Conservation (phyloP, 2,113 vertebrate species). For the Dicerorhinus sumatrensis region DNA sequence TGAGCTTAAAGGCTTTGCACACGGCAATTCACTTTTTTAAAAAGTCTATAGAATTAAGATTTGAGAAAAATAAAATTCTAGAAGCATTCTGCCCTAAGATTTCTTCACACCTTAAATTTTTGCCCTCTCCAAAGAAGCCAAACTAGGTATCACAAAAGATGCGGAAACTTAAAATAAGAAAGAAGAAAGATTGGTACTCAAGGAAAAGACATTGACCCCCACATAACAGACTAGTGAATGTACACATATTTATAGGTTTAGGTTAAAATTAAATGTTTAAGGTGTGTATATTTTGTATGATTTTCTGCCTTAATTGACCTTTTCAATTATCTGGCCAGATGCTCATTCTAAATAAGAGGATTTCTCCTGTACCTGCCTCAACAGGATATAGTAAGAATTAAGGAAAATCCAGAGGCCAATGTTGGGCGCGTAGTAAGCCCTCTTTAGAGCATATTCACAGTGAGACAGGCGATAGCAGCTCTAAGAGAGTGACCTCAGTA, state of each 20-base stretch:
- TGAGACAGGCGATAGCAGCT: neutral
- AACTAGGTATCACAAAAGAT: neutral
- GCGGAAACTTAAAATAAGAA: slow-evolving; percentile 4
- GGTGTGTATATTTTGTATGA: neutral
- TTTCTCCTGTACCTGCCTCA: neutral
- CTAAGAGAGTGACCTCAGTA: neutral
- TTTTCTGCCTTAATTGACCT: slow-evolving; percentile 2
- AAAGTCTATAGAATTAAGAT: neutral
- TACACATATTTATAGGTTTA: neutral
- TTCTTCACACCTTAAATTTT: neutral
- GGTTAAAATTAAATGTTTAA: slow-evolving; percentile 22
- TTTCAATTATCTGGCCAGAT: slow-evolving; percentile 10
- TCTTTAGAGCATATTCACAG: neutral
- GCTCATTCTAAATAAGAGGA: neutral
- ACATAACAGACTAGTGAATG: neutral
- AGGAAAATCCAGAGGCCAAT: neutral
- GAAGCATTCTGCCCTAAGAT: neutral
- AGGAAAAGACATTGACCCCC: neutral
- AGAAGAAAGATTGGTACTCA: neutral
- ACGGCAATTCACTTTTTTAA: neutral
- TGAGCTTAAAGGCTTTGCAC: neutral
- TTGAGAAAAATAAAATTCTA: slow-evolving; percentile 14
- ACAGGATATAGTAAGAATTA: neutral
- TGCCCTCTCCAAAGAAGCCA: slow-evolving; percentile 10
- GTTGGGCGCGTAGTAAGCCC: neutral